Evolutionary conservation across 2,113 vertebrate species (phyloP), one percentile per base, ranked within the genome.

Genomic region (Halichoerus grypus): DNA sequence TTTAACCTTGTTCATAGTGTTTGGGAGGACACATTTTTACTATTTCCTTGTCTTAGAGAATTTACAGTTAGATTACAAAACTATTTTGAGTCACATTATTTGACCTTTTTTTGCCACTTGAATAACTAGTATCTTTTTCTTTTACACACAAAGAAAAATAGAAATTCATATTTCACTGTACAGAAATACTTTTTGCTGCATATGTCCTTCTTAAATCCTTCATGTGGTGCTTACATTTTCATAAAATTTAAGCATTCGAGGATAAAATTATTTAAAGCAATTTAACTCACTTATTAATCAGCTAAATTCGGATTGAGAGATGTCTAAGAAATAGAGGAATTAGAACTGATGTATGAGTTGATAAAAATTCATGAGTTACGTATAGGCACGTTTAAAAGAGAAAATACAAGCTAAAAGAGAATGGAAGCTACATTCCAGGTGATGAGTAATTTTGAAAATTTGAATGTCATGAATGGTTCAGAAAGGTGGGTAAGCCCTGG

Each of bases 381-480:
- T 72, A 61, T 63, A 86, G 42, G 24, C 31, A 91, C 51, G 72
- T 93, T 63, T 88, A 61, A 84, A 91, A 84, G n/a, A 86, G 59
- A 82, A 96, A 92, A 92, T 53, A 59, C 59, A 94, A 88, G 31
- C 46, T 65, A 91, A 91, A 55, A 53, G 33, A 77, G 63, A 88
- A 71, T 76, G 59, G 51, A 69, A 90, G 26, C 3, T 42, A 53
- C 49, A 72, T 79, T 95, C 42, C 63, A 96, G 49, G 49, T 81
- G 55, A 87, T 77, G 57, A 96, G 61, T 79, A 94, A 96, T 95
- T 80, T 57, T 57, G 93, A 81, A 96, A 96, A 82, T 81, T 72
- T 79, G 33, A 91, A 90, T 92, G 79, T 61, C 83, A 53, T 74
- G 49, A 94, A 76, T 1, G 3, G 31, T 94, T 98, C 74, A 80